phyloP scores from a whole-genome alignment of 2,113 vertebrate genomes.

The Dendropsophus ebraccatus region DNA sequence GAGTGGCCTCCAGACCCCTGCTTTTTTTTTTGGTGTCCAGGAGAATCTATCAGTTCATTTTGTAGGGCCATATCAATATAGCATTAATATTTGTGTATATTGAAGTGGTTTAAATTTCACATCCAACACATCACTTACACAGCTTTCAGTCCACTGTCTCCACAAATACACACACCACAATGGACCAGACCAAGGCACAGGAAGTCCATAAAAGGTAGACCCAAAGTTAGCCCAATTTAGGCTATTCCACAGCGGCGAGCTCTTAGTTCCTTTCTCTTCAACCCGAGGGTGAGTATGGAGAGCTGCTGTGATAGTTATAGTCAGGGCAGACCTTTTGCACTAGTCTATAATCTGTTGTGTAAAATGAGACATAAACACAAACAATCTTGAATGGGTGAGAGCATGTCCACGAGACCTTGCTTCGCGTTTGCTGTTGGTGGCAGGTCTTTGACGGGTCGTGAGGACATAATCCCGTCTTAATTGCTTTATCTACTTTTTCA shows the following conservation, averaged over 20 bases:
- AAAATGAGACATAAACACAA: slow-evolving; percentile 97
- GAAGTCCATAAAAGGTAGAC: slow-evolving; percentile 53
- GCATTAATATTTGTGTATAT: slow-evolving; percentile 32
- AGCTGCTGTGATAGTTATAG: slow-evolving; percentile 91
- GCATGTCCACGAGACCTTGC: slow-evolving; percentile 95
- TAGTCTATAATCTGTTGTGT: slow-evolving; percentile 95
- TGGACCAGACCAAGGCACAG: slow-evolving; percentile 59
- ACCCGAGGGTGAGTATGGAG: slow-evolving; percentile 91
- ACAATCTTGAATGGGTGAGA: slow-evolving; percentile 96
- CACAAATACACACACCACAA: slow-evolving; percentile 49
- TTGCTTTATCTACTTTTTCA: slow-evolving; percentile 92
- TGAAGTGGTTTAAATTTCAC: slow-evolving; percentile 27
- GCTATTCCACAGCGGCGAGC: slow-evolving; percentile 22
- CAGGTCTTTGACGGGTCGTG: slow-evolving; percentile 94
- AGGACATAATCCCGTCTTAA: slow-evolving; percentile 92
- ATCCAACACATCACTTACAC: slow-evolving; percentile 29
- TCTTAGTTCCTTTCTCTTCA: slow-evolving; percentile 65
- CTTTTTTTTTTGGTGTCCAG: background rate
- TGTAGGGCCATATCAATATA: slow-evolving; percentile 10
- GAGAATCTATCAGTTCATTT: slow-evolving; percentile 14
- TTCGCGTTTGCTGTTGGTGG: slow-evolving; percentile 93
- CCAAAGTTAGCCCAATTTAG: slow-evolving; percentile 40
- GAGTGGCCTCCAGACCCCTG: background rate
- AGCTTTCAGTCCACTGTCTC: background rate
- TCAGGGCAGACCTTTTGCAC: slow-evolving; percentile 98